phyloP scores from a whole-genome alignment of 2,113 vertebrate species.

The Peromyscus leucopus region DNA sequence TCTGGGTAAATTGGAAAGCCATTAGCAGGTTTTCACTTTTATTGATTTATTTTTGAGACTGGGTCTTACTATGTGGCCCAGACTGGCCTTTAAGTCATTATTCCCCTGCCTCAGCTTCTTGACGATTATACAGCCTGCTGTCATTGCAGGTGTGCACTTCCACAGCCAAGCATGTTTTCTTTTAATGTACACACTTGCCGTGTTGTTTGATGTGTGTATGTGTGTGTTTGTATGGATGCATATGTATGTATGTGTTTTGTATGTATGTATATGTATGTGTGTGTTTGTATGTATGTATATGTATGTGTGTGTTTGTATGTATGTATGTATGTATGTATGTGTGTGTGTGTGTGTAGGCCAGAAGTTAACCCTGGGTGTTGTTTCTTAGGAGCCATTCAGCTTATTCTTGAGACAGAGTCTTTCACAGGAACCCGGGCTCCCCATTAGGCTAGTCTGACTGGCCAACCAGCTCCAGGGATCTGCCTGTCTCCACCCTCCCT shows the following conservation, averaged over 20 bases:
- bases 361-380: not conserved
- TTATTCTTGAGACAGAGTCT: not conserved
- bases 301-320: not conserved
- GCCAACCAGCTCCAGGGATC: not conserved
- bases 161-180: not conserved
- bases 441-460: not conserved
- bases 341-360: not conserved
- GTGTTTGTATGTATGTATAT: not conserved
- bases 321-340: not conserved
- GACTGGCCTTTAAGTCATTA: not conserved
- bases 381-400: not conserved
- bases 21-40: not conserved
- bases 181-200: not conserved
- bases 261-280: not conserved
- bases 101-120: not conserved
- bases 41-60: not conserved
- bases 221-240: not conserved
- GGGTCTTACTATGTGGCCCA: too few relatives aligned
- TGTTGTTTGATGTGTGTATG: not conserved
- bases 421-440: not conserved
- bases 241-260: not conserved
- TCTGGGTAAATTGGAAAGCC: slow-evolving; percentile 2
- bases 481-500: not conserved
- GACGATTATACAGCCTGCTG: not conserved
- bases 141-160: not conserved